Percentiles rank a stretch among this genome's conserved stretches.
Conservation (phyloP, 2,113 vertebrate genomes). For the Brachirus orientalis region DNA sequence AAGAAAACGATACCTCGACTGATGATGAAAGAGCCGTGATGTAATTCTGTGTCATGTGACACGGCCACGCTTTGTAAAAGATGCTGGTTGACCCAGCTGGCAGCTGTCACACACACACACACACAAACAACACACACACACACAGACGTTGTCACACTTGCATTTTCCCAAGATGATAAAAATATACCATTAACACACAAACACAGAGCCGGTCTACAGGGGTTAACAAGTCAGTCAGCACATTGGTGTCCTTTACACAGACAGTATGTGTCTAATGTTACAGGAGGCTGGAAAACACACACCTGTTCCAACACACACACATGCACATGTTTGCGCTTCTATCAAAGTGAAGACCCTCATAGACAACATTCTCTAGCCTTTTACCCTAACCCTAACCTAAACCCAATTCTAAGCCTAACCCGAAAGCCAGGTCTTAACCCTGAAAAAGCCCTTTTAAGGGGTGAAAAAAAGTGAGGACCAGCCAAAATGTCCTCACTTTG, state of each 20-base stretch:
- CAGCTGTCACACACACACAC: constrained; percentile 19
- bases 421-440: no score
- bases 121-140: constrained; percentile 1
- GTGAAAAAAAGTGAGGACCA: no score
- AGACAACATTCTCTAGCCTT: no score
- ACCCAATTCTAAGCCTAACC: no score
- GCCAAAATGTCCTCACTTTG: no score
- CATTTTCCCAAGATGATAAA: constrained; percentile 26
- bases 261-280: constrained; percentile 55
- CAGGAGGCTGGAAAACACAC: constrained; percentile 41
- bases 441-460: no score
- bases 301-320: constrained; percentile 25
- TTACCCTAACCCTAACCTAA: no score
- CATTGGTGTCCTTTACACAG: constrained; percentile 57
- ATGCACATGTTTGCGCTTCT: constrained; percentile 2
- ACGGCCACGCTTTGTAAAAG: neutral
- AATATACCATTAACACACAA: neutral
- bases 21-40: no score
- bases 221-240: constrained; percentile 37
- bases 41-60: constrained; percentile 4
- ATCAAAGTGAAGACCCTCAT: no score
- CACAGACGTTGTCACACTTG: constrained; percentile 1
- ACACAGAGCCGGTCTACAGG: constrained; percentile 4
- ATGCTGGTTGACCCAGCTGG: constrained; percentile 21
- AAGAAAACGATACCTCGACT: no score